phyloP scores from a whole-genome alignment of 1,140 invertebrate species.

The Metaphire vulgaris region DNA sequence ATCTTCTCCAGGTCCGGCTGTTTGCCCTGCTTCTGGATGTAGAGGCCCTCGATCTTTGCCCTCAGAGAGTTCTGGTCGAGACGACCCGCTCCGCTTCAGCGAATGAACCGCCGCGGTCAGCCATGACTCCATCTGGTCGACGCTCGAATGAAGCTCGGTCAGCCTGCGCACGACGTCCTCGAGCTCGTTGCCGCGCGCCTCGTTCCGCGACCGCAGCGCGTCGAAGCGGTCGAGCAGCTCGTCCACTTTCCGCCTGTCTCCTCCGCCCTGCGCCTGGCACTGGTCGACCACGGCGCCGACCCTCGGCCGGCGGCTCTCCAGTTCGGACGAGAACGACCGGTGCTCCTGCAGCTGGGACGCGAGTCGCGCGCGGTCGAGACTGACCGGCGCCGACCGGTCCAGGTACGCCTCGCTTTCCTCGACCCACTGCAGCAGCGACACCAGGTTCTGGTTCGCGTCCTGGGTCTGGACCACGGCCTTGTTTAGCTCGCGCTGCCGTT shows the following conservation, averaged over 20 bases:
- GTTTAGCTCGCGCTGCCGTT: constrained; percentile 76
- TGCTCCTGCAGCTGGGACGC: constrained; percentile 82
- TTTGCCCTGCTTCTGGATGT: constrained; percentile 41
- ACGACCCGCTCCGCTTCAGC: constrained; percentile 33
- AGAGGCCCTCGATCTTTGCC: constrained; percentile 39
- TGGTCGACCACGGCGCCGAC: constrained; percentile 32
- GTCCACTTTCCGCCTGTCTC: constrained; percentile 4
- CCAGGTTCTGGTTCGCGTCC: constrained; percentile 81
- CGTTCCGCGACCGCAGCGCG: constrained; percentile 64
- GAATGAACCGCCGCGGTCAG: constrained; percentile 38
- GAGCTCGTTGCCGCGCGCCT: constrained; percentile 85
- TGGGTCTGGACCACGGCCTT: constrained; percentile 81
- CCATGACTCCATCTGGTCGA: constrained; percentile 40
- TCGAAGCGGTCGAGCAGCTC: constrained; percentile 23
- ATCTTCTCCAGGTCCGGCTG: constrained; percentile 43
- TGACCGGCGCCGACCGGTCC: constrained; percentile 67
- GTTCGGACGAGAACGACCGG: constrained; percentile 69
- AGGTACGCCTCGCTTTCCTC: constrained; percentile 70
- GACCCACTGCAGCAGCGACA: constrained; percentile 74
- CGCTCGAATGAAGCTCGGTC: constrained; percentile 75
- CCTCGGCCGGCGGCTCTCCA: constrained; percentile 69
- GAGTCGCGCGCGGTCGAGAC: constrained; percentile 77
- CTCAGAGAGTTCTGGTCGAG: constrained; percentile 18
- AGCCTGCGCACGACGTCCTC: constrained; percentile 79
- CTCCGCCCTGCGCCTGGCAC: constrained; percentile 7